These are phyloP conservation scores for Archivesica marissinica DNA, from an alignment of 1,140 invertebrate genomes.

Conservation along the genomic window DNA sequence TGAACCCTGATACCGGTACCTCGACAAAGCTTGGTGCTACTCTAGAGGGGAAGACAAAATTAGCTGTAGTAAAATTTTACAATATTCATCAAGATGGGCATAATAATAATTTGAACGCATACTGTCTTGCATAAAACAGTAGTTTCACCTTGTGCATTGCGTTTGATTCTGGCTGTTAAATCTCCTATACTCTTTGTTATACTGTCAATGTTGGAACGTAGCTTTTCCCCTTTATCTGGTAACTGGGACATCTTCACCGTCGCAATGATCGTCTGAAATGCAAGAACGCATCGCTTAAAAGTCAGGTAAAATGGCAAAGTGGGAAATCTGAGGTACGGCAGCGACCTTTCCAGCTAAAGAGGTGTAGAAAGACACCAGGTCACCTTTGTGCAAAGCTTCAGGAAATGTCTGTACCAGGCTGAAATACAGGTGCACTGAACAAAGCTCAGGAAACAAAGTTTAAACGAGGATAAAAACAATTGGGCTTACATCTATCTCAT, in stretches of 20 bases:
- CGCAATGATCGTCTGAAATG: conserved; percentile 67
- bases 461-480: too few species aligned
- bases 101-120: not conserved
- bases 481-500: too few species aligned
- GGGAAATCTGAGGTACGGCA: too few species aligned
- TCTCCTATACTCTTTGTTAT: conserved; percentile 65
- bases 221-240: conserved; percentile 77
- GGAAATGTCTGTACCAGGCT: not conserved
- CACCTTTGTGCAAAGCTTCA: not conserved
- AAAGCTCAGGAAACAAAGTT: too few species aligned
- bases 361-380: not conserved
- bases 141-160: conserved; percentile 3
- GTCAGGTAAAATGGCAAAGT: too few species aligned
- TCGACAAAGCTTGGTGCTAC: too few species aligned
- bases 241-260: conserved; percentile 72
- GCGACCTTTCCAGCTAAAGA: not conserved
- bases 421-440: too few species aligned
- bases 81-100: too few species aligned
- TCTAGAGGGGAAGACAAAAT: too few species aligned
- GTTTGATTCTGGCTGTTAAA: conserved; percentile 25
- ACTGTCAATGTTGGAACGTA: conserved; percentile 71
- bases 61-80: too few species aligned
- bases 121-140: not conserved
- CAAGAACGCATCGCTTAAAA: too few species aligned
- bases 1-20: too few species aligned